These are phyloP conservation scores for Pediacus dermestoides DNA, from an alignment of 2,888 invertebrate genomes.

Conservation along the genomic window DNA sequence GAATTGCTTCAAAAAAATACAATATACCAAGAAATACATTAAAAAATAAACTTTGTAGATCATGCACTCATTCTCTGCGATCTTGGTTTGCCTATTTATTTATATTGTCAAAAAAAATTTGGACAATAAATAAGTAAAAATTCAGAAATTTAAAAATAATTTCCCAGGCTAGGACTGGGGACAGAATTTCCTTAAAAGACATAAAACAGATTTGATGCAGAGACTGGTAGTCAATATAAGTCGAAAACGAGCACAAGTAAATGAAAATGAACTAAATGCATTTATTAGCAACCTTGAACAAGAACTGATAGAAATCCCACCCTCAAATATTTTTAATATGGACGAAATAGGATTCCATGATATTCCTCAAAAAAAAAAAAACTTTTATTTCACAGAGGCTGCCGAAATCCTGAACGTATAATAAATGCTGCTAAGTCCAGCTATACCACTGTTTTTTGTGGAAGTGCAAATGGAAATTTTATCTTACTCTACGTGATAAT, in stretches of 20 bases:
- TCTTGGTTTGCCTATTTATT: conserved; percentile 7
- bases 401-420: conserved; percentile 27
- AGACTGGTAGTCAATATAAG: conserved; percentile 25
- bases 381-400: conserved; percentile 22
- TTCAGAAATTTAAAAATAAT: conserved; percentile 11
- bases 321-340: conserved; percentile 23
- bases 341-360: conserved; percentile 29
- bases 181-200: conserved; percentile 12
- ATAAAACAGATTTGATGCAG: conserved; percentile 14
- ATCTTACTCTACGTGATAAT: conserved; percentile 27
- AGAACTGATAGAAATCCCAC: conserved; percentile 14
- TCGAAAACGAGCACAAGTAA: conserved; percentile 20
- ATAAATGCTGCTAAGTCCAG: conserved; percentile 30
- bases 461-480: conserved; percentile 24
- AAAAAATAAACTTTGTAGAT: conserved; percentile 13
- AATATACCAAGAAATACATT: conserved; percentile 10
- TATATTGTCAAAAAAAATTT: conserved; percentile 7
- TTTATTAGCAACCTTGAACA: conserved; percentile 11
- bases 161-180: conserved; percentile 14
- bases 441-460: conserved; percentile 27
- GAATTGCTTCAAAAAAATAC: conserved; percentile 8
- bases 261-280: conserved; percentile 17
- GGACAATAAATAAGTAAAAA: conserved; percentile 10
- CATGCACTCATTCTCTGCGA: conserved; percentile 12
- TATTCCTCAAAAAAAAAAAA: conserved; percentile 25